Evolutionary conservation across 2,113 vertebrate genomes (phyloP), one percentile per base, ranked within the genome.

Genomic region (Geococcyx californianus): DNA sequence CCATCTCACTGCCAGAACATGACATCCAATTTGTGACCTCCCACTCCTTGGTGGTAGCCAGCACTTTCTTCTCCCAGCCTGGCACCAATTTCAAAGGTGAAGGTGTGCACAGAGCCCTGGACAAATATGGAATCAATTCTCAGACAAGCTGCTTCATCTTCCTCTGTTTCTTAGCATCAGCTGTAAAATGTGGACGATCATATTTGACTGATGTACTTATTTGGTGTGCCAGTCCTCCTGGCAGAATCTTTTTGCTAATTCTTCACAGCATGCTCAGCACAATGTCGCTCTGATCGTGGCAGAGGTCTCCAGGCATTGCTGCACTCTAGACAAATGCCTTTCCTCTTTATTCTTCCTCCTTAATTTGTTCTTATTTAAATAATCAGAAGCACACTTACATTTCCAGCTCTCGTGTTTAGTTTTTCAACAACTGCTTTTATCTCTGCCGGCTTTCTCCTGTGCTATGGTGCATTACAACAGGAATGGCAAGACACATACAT

Each of bases 291-390:
- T 85, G 81, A 75, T 91, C 4, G 0, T 89, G 87, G 87, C 92
- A 80, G 59, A 91, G 69, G 67, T 96, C 82, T 85, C 85, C 76
- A 93, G 87, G 72, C 73, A 68, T 54, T 3, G 9, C 72, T 70
- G 75, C 34, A 20, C 75, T 93, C 85, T 54, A 80, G 58, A 85
- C 25, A 79, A 93, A 70, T 0, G 2, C 29, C 34, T 89, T 90
- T 93, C 66, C 67, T 89, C 75, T 88, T 87, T 77, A 54, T 80
- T 91, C 45, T 93, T 90, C 78, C 67, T 58, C 73, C 74, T 77
- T 67, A 80, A 90, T 93, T 93, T 84, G 55, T 77, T 67, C 78
- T 88, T 63, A 68, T 94, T 92, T 92, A 66, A 94, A 81, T 70
- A 93, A 91, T 36, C 60, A 93, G 87, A 77, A 69, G 28, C 63